Percentiles rank a stretch among this genome's conserved stretches.
phyloP scores from a whole-genome alignment of 2,113 vertebrate genomes.

The Spea bombifrons region DNA sequence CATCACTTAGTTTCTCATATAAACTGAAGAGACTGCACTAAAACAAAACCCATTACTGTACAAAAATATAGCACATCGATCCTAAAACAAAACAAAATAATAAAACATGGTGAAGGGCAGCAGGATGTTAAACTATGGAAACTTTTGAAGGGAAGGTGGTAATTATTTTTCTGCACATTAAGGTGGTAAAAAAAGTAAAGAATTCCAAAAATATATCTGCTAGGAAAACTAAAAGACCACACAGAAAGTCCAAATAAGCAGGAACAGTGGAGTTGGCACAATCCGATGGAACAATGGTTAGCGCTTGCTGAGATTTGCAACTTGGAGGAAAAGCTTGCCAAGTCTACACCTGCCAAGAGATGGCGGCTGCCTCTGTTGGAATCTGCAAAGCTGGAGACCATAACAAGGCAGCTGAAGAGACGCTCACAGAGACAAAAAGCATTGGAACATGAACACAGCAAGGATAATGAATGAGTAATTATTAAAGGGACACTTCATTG shows the following conservation, averaged over 20 bases:
- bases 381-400: conserved; percentile 25
- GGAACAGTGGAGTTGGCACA: conserved; percentile 51
- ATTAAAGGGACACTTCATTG: too few species aligned
- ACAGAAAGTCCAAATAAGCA: conserved; percentile 30
- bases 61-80: not conserved
- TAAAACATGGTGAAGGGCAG: not conserved
- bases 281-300: conserved; percentile 26
- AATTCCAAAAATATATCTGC: conserved; percentile 21
- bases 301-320: conserved; percentile 48
- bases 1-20: not conserved
- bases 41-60: not conserved
- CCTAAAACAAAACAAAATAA: not conserved
- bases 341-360: conserved; percentile 44
- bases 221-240: conserved; percentile 25
- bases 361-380: conserved; percentile 40
- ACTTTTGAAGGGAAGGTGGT: not conserved
- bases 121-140: conserved; percentile 7
- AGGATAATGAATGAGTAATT: too few species aligned
- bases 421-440: not conserved
- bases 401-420: conserved; percentile 18
- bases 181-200: not conserved
- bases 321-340: conserved; percentile 51
- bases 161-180: conserved; percentile 25
- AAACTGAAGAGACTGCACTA: not conserved
- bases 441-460: not conserved